These are phyloP conservation scores for Nannoperca australis DNA, from an alignment of 2,797 vertebrate species.

Conservation along the genomic window DNA sequence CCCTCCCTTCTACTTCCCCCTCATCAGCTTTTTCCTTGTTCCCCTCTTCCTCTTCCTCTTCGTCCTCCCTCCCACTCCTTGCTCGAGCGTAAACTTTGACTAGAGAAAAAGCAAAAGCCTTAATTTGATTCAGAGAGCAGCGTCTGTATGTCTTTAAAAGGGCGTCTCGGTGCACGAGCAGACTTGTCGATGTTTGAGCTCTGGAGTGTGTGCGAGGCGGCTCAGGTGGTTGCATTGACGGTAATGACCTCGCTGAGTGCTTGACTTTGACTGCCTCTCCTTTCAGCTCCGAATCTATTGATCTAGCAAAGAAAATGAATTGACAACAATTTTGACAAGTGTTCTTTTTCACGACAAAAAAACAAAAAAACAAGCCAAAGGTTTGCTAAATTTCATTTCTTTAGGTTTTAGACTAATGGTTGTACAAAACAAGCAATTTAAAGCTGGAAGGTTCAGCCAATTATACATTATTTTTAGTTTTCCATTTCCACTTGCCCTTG, in stretches of 20 bases:
- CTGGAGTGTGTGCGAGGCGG: slow-evolving; percentile 5
- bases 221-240: slow-evolving; percentile 20
- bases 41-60: slow-evolving; percentile 2
- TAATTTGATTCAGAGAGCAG: slow-evolving; percentile 20
- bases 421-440: too few species aligned
- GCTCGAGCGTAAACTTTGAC: not conserved
- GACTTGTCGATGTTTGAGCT: slow-evolving; percentile 22
- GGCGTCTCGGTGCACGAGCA: not conserved
- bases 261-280: slow-evolving; percentile 21
- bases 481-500: not conserved
- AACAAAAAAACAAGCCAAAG: not conserved
- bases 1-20: slow-evolving; percentile 20
- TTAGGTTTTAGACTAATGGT: too few species aligned
- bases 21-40: slow-evolving; percentile 23
- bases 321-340: slow-evolving; percentile 1
- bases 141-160: not conserved
- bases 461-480: not conserved
- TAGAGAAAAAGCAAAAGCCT: slow-evolving; percentile 19
- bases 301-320: not conserved
- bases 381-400: not conserved
- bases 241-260: slow-evolving; percentile 14
- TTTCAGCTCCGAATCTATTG: slow-evolving; percentile 15
- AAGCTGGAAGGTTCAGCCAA: not conserved
- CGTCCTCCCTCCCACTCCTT: slow-evolving; percentile 3
- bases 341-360: not conserved